These are phyloP conservation scores for Apamea sordens DNA, from an alignment of 2,888 invertebrate species.

Conservation along the genomic window DNA sequence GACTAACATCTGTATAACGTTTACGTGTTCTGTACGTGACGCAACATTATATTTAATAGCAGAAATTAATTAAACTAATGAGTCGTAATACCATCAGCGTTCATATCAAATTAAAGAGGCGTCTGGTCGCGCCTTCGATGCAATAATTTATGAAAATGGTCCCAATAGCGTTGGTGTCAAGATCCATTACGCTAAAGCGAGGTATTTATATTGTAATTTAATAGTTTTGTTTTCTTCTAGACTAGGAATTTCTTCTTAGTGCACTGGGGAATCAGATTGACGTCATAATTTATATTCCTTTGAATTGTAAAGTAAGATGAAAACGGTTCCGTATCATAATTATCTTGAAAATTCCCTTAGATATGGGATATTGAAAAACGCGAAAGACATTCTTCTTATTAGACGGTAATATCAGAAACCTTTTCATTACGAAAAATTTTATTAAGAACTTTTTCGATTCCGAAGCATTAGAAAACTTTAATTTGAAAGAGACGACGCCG, in stretches of 20 bases:
- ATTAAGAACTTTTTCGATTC: constrained; percentile 42
- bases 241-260: not conserved
- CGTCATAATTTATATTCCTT: not conserved
- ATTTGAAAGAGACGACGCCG: constrained; percentile 10
- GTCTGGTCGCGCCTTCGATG: constrained; percentile 12
- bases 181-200: not conserved
- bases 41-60: constrained; percentile 1
- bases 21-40: not conserved
- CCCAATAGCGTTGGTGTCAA: not conserved
- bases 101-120: constrained; percentile 37
- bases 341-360: not conserved
- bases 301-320: not conserved
- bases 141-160: constrained; percentile 29
- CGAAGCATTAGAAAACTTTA: constrained; percentile 21
- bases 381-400: not conserved
- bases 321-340: not conserved
- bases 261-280: not conserved
- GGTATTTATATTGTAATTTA: not conserved
- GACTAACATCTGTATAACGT: not conserved
- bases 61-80: constrained; percentile 43
- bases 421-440: not conserved
- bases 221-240: constrained; percentile 17
- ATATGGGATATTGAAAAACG: not conserved
- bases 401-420: constrained; percentile 9
- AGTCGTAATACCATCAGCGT: constrained; percentile 27